Percentiles rank a stretch among this genome's conserved stretches.
phyloP scores from a whole-genome alignment of 1,140 invertebrate species.

The Rhopalosiphum maidis region DNA sequence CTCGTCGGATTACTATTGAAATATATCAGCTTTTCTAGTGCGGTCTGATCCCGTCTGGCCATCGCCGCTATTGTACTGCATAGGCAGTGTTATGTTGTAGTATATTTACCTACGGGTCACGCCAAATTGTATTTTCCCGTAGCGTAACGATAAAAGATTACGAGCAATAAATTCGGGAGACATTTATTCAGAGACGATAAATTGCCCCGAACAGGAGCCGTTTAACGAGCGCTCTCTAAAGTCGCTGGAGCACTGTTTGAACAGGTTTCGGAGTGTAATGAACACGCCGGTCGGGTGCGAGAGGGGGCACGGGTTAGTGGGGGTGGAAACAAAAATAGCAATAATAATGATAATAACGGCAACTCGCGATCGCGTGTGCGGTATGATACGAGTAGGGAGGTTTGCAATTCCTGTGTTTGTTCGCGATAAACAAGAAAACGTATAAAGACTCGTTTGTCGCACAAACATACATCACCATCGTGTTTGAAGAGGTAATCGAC shows the following conservation, averaged over 20 bases:
- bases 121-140: not conserved
- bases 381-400: not conserved
- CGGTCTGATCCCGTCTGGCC: not conserved
- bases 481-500: slow-evolving; percentile 38
- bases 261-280: not conserved
- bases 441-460: slow-evolving; percentile 31
- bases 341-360: slow-evolving; percentile 35
- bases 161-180: slow-evolving; percentile 2
- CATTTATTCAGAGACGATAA: slow-evolving; percentile 22
- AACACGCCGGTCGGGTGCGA: not conserved
- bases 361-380: not conserved
- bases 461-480: not conserved
- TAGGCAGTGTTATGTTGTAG: not conserved
- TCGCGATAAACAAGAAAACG: slow-evolving; percentile 24
- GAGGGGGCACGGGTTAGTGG: not conserved
- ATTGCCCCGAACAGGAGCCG: not conserved
- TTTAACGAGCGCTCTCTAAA: not conserved
- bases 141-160: slow-evolving; percentile 22
- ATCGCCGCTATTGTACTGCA: not conserved
- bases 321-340: not conserved
- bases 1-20: not conserved
- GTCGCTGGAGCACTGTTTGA: not conserved
- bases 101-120: not conserved
- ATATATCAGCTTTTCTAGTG: not conserved
- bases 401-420: slow-evolving; percentile 24